Evolutionary conservation across 2,797 vertebrate species (phyloP).

Genomic region (Brachyrhaphis roseni): DNA sequence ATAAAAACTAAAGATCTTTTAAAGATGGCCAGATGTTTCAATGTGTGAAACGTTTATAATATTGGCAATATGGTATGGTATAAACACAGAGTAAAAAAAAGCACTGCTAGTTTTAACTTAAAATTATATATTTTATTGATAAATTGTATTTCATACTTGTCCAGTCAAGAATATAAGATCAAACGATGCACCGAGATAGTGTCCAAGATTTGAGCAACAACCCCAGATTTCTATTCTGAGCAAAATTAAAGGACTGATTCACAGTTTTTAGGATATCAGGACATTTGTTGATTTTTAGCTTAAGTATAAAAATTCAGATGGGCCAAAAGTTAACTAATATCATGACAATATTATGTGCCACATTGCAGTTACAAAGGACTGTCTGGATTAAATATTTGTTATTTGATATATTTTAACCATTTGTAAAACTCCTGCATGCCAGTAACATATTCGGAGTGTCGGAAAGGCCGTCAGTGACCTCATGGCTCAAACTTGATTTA

Average conservation of each 20-base stretch:
- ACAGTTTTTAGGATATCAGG: neutral
- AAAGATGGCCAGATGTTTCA: neutral
- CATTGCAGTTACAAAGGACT: neutral
- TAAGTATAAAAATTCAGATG: neutral
- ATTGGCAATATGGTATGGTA: neutral
- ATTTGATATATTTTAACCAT: neutral
- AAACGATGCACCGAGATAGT: neutral
- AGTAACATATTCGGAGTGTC: neutral
- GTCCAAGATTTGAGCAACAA: neutral
- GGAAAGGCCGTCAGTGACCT: neutral
- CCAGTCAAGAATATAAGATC: neutral
- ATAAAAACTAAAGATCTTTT: neutral
- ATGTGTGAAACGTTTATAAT: neutral
- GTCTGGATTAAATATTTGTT: neutral
- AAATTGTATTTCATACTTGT: neutral
- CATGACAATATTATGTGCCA: neutral
- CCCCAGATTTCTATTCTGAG: neutral
- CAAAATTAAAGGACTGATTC: neutral
- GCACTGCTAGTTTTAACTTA: neutral
- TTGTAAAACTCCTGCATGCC: neutral
- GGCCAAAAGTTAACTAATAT: neutral
- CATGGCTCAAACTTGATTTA: neutral
- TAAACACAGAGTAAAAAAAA: neutral
- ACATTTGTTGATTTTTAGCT: neutral
- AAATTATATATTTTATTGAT: neutral